Base-by-base conservation (phyloP, 2,797 vertebrate genomes). In the Hippoglossus hippoglossus region DNA sequence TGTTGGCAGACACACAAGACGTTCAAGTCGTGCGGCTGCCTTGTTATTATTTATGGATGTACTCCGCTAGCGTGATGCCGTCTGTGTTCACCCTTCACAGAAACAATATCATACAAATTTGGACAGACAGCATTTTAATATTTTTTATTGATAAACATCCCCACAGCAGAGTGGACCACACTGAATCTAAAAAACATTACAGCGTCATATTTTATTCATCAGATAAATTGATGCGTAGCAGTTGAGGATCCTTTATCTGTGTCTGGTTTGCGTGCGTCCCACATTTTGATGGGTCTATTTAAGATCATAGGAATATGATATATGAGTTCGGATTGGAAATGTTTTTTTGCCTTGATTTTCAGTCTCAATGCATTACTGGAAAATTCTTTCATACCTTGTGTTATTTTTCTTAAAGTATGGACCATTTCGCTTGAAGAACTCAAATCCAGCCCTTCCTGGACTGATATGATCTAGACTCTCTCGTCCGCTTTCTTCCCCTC, bases 231-330 rank as follows among this genome's bases (percentile, higher is more conserved):
- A 79, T 83, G 77, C 25, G 54, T 72, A 63, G 62, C 70, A 75
- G 66, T 59, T 68, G 25, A 44, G 44, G 55, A 66, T 73, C 36
- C 86, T 84, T 75, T 79, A 77, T 82, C 71, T 67, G 68, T 51
- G 52, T 60, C 77, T 75, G 77, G 58, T 73, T 84, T 84, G 64
- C 59, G 77, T 25, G 22, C 73, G 81, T 81, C 75, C 77, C 75
- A 83, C 72, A 79, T 91, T 82, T 58, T 69, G 56, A 88, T 81
- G 66, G 66, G 39, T 80, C 24, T 71, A 55, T 82, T 85, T 84
- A 80, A 83, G 84, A 89, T 87, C 81, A 86, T 19, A 88, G 41
- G 77, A 83, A 83, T 89, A 71, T 55, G 59, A 88, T 85, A 67
- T 62, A 78, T 69, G 67, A 80, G 74, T 69, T 82, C 16, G 71